Conservation (phyloP, 2,797 vertebrate species). For the Muscicapa comitata region DNA sequence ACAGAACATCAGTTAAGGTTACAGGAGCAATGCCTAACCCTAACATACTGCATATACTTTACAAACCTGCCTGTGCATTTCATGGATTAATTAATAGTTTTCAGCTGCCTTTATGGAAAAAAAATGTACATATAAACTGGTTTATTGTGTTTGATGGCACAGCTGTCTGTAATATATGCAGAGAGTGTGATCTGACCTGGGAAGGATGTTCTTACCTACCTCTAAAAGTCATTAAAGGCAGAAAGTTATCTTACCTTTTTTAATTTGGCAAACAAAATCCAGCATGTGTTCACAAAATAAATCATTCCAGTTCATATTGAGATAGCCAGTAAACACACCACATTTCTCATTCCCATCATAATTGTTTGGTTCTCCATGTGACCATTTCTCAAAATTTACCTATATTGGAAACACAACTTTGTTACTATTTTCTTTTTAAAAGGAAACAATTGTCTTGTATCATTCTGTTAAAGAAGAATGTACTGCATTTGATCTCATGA, state of each 20-base stretch:
- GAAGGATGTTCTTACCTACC: not conserved
- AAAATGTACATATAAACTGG: not conserved
- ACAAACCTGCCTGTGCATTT: not conserved
- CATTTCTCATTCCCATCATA: slow-evolving; percentile 86
- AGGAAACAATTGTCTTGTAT: not conserved
- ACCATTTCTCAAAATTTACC: slow-evolving; percentile 87
- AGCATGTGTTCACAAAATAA: slow-evolving; percentile 82
- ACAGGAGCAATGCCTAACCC: not conserved
- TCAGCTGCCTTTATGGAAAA: not conserved
- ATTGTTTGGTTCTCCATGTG: slow-evolving; percentile 91
- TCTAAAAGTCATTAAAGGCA: not conserved
- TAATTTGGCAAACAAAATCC: slow-evolving; percentile 89
- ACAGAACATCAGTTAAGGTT: not conserved
- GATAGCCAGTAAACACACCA: slow-evolving; percentile 69
- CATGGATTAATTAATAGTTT: not conserved
- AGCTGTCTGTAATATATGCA: not conserved
- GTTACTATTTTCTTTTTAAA: not conserved
- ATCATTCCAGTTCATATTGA: slow-evolving; percentile 84
- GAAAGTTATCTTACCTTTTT: slow-evolving; percentile 78
- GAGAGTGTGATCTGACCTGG: not conserved
- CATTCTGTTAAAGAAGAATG: not conserved
- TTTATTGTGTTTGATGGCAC: not conserved
- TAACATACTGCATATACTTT: not conserved
- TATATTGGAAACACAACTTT: slow-evolving; percentile 45
- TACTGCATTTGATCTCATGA: not conserved